Percentiles rank a stretch among this genome's conserved stretches.
phyloP scores from a whole-genome alignment of 2,113 vertebrate genomes.

The Gymnogyps californianus region DNA sequence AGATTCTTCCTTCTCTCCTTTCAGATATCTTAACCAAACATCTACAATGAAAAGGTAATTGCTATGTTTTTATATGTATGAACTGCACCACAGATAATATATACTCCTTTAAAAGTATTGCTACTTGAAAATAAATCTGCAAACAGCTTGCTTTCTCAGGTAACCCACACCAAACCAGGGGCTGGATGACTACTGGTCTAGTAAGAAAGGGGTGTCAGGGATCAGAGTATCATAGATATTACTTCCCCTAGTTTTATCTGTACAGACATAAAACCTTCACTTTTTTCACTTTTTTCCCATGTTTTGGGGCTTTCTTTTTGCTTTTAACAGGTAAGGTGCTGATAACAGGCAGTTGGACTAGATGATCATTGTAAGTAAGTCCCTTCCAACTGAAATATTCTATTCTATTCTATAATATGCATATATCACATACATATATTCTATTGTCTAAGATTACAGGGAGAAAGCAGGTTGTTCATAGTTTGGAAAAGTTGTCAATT shows the following conservation, averaged over 20 bases:
- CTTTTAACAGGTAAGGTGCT: neutral
- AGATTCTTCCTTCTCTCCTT: neutral
- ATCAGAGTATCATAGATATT: neutral
- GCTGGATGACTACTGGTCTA: neutral
- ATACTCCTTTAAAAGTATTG: neutral
- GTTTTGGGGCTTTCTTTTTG: neutral
- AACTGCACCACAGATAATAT: neutral
- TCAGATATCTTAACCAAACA: neutral
- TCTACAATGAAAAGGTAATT: neutral
- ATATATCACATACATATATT: neutral
- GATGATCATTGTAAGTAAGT: neutral
- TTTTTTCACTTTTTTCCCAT: neutral
- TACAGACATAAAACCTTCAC: neutral
- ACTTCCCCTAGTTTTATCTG: neutral
- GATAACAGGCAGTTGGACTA: neutral
- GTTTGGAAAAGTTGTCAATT: constrained; percentile 7
- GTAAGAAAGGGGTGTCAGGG: neutral
- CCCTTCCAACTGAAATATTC: neutral
- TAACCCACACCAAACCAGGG: neutral
- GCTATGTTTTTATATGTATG: neutral
- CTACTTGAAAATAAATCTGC: neutral
- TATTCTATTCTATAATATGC: neutral
- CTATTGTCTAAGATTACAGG: neutral
- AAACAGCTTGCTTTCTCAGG: neutral
- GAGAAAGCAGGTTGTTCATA: neutral